These are phyloP conservation scores for Mystacornis crossleyi DNA, from an alignment of 2,113 vertebrate genomes.

Conservation along the genomic window DNA sequence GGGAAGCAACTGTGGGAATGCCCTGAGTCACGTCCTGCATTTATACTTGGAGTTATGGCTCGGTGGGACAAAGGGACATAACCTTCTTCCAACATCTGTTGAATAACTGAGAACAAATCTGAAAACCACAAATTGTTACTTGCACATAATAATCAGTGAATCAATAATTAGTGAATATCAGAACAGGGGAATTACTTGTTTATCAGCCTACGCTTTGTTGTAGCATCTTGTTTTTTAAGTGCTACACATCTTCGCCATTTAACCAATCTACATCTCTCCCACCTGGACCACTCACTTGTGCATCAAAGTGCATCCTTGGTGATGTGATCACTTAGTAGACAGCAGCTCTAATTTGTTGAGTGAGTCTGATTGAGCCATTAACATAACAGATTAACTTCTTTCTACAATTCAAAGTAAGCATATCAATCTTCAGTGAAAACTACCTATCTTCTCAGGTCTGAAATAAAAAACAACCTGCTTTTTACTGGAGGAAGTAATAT, in stretches of 20 bases:
- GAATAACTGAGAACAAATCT: not conserved
- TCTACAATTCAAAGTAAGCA: not conserved
- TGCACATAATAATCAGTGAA: not conserved
- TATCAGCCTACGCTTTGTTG: not conserved
- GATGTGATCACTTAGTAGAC: not conserved
- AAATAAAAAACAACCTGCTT: not conserved
- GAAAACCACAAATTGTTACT: not conserved
- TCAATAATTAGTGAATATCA: not conserved
- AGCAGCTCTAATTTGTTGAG: not conserved
- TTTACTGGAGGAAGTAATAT: not conserved
- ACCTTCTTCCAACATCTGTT: not conserved
- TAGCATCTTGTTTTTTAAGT: not conserved
- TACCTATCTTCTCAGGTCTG: not conserved
- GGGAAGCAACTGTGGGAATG: not conserved
- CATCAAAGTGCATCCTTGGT: not conserved
- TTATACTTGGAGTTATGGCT: not conserved
- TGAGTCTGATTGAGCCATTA: not conserved
- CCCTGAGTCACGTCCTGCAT: fast-evolving
- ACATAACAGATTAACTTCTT: not conserved
- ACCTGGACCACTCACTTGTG: not conserved
- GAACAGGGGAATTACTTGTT: not conserved
- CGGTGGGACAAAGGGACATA: not conserved
- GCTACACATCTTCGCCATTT: not conserved
- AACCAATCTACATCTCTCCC: not conserved
- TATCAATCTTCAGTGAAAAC: not conserved